These are phyloP conservation scores for Sorex fumeus DNA, from an alignment of 2,113 vertebrate species.

Conservation along the genomic window DNA sequence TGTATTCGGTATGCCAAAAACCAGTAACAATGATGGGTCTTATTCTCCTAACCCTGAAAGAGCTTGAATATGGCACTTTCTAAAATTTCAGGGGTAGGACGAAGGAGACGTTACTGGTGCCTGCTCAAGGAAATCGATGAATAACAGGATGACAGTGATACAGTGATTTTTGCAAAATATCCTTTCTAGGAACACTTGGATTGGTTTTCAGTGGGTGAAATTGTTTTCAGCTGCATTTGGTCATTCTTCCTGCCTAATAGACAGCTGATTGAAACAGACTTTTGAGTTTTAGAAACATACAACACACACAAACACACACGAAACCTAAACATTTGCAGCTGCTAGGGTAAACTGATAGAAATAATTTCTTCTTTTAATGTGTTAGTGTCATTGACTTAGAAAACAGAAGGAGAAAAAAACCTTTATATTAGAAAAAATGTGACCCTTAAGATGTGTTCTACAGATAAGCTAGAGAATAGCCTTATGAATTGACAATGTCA, in stretches of 20 bases:
- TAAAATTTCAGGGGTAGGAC: too few relatives aligned
- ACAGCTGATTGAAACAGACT: conserved; percentile 61
- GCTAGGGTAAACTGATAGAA: not conserved
- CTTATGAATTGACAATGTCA: conserved; percentile 12
- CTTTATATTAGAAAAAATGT: conserved; percentile 59
- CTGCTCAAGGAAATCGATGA: too few relatives aligned
- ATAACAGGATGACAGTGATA: too few relatives aligned
- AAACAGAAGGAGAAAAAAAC: conserved; percentile 12
- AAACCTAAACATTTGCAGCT: not conserved
- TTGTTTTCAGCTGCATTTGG: conserved; percentile 59
- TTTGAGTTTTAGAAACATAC: conserved; percentile 66
- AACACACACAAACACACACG: not conserved
- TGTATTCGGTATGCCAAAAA: too few relatives aligned
- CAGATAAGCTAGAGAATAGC: not conserved
- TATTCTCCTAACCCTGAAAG: too few relatives aligned
- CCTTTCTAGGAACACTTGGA: conserved; percentile 60
- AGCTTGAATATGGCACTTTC: too few relatives aligned
- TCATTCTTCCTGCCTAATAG: conserved; percentile 61
- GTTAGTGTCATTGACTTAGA: conserved; percentile 38
- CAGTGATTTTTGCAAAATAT: conserved; percentile 14
- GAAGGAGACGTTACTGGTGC: too few relatives aligned
- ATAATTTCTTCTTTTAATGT: not conserved
- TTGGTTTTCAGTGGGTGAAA: conserved; percentile 56
- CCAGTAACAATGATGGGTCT: too few relatives aligned
- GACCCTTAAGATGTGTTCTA: not conserved